Percentiles rank a stretch among this genome's conserved stretches.
Conservation (phyloP, 2,888 invertebrate genomes). For the Eupithecia subfuscata region DNA sequence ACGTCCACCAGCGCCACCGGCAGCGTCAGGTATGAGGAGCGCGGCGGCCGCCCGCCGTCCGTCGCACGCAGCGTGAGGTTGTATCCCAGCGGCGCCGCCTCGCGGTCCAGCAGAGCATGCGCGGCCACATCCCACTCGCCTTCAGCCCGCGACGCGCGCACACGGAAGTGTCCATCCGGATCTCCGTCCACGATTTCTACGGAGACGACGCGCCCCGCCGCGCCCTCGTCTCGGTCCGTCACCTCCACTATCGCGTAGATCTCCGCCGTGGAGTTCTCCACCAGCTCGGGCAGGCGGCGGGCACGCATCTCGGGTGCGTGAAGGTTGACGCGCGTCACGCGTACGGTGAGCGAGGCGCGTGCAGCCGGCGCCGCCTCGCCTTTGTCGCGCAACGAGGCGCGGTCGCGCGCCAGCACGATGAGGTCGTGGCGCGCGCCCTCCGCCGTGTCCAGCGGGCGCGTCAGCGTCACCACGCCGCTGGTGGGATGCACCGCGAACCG, state of each 20-base stretch:
- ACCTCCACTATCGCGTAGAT: conserved; percentile 96
- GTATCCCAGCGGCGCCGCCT: conserved; percentile 91
- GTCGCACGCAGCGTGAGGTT: conserved; percentile 93
- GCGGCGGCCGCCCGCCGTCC: conserved; percentile 92
- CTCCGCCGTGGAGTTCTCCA: conserved; percentile 91
- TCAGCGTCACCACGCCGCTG: conserved; percentile 93
- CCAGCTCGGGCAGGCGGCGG: conserved; percentile 90
- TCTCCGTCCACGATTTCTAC: conserved; percentile 95
- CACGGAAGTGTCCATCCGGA: conserved; percentile 94
- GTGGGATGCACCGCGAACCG: conserved; percentile 97
- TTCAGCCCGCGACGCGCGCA: conserved; percentile 84
- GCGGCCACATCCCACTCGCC: conserved; percentile 93
- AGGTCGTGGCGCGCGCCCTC: conserved; percentile 89
- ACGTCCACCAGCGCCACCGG: conserved; percentile 92
- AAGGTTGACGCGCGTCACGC: conserved; percentile 92
- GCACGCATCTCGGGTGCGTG: conserved; percentile 93
- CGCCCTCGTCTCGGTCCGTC: conserved; percentile 91
- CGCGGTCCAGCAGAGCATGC: conserved; percentile 90
- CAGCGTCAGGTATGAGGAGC: conserved; percentile 91
- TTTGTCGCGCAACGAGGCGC: conserved; percentile 86
- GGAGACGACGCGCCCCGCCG: conserved; percentile 92
- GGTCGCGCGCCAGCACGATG: conserved; percentile 92
- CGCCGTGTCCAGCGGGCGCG: conserved; percentile 89
- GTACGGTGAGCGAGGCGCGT: conserved; percentile 90
- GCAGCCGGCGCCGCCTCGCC: conserved; percentile 87